Base-by-base conservation (phyloP, 2,797 vertebrate species). In the Coregonus ussuriensis region DNA sequence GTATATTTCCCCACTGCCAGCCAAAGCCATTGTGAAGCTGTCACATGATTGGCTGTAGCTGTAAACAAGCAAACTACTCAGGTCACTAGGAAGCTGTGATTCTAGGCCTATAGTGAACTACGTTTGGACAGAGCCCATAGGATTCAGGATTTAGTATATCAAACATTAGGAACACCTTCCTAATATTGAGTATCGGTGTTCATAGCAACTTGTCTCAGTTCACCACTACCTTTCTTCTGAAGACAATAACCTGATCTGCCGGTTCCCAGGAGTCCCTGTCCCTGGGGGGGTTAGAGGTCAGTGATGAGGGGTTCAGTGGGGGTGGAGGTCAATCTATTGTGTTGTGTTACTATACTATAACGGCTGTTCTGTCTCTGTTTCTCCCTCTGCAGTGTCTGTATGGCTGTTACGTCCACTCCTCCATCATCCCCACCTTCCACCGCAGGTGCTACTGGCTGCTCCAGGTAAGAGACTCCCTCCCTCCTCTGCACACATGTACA, bases 201-300 rank as follows among this genome's bases (percentile, higher is more conserved):
- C 25, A 54, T 52, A 6, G 11, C 51, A 16, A 14, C 77, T 63
- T 59, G 52, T 77, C 69, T 77, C 79, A 77, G 84, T 25, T 65
- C 21, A 82, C 82, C 76, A 79, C 67, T 14, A 73, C 75, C 82
- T 84, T 81, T 35, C 13, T 29, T 83, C 81, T 1, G 18, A 78
- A 83, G 90, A 88, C 89, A 91, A 89, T 89, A 80, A 81, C 65
- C 79, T 68, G 75, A 47, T 47, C 41, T 47, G 41, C 41, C 41
- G 11, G 41, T 47, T 47, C 2, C 11, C 41, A 47, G 41, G 41
- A 47, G 41, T 11, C 11, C 41, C 2, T 47, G 83, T 74, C 2
- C 41, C 41, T 29, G 37, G 63, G 82, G 54, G 21, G 78, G 78
- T 85, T 85, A 77, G 74, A 59, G 56, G 18, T 59, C 56, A 59